Evolutionary conservation across 2,888 invertebrate species (phyloP), one percentile per base, ranked within the genome.

Genomic region (Allacma fusca): DNA sequence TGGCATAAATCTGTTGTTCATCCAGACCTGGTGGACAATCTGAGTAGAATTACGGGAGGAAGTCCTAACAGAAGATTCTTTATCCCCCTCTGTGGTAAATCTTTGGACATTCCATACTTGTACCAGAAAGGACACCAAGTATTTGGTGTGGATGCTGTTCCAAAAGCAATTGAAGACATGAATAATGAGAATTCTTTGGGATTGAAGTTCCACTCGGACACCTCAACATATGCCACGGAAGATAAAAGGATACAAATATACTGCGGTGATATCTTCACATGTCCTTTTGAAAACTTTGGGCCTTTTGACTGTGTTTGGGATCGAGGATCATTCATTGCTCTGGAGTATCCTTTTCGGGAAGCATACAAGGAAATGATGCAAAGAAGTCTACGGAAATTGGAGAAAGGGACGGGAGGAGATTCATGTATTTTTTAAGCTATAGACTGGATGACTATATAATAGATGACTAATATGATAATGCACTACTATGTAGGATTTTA

Each of bases 271-370:
- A 62, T 82, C 13, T 82, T 82, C 71, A 59, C 64, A 4, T 79
- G 78, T 65, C 79, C 80, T 4, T 64, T 72, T 64, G 80, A 80
- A 44, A 43, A 76, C 13, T 81, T 78, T 72, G 81, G 80, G 34
- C 81, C 81, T 0, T 73, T 81, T 28, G 80, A 83, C 24, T 79
- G 64, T 50, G 74, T 81, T 40, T 83, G 81, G 81, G 83, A 83
- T 34, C 28, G 81, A 44, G 83, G 81, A 16, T 79, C 81, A 0
- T 78, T 81, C 23, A 80, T 82, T 43, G 83, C 83, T 9, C 5
- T 83, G 13, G 80, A 80, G 28, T 83, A 78, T 62, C 24, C 62
- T 1, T 76, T 50, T 28, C 78, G 83, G 19, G 19, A 34, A 13
- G 68, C 29, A 0, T 83, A 83, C 24, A 69, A 68, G 12, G 72